Evolutionary conservation across 2,797 vertebrate genomes (phyloP), one percentile per base, ranked within the genome.

Genomic region (Anomalospiza imberbis): DNA sequence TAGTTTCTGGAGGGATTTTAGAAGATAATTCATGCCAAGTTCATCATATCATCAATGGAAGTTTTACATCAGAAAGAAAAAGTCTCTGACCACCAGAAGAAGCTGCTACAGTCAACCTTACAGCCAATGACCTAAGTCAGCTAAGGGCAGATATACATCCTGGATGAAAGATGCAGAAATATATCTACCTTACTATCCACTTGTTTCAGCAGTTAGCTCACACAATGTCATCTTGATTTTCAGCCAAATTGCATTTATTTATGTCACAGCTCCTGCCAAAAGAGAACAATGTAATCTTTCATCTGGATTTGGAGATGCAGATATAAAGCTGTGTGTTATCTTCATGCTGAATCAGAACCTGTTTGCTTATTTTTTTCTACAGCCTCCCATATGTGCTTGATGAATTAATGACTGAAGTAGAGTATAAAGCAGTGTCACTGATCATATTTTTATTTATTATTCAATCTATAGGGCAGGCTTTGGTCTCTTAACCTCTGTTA

Each of bases 371-470:
- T 80, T 75, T 83, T 85, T 58, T 42, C 24, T 53, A 24, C 31
- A 82, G 34, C 38, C 9, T 95, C 60, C 54, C 67, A 70, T 85
- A 85, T 76, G 54, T 63, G 25, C 66, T 79, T 89, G 74, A 72
- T 82, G 76, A 91, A 88, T 81, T 88, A 94, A 82, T 77, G 63
- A 60, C 67, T 57, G 25, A 53, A 63, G 9, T 17, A 84, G 28
- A 84, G 29, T 65, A 73, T 55, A 73, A 95, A 73, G 31, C 38
- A 82, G 32, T 62, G 47, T 58, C 48, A 66, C 66, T 80, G 34
- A 58, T 71, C 9, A 29, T 55, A 73, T 61, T 81, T 91, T 93
- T 93, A 58, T 86, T 85, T 92, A n/a, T 94, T 80, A 72, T 75
- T 86, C 88, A 93, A 86, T 42, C 48, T 75, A 7, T 66, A 58